Evolutionary conservation across 2,113 vertebrate genomes (phyloP).

Genomic region (Phrynosoma platyrhinos): DNA sequence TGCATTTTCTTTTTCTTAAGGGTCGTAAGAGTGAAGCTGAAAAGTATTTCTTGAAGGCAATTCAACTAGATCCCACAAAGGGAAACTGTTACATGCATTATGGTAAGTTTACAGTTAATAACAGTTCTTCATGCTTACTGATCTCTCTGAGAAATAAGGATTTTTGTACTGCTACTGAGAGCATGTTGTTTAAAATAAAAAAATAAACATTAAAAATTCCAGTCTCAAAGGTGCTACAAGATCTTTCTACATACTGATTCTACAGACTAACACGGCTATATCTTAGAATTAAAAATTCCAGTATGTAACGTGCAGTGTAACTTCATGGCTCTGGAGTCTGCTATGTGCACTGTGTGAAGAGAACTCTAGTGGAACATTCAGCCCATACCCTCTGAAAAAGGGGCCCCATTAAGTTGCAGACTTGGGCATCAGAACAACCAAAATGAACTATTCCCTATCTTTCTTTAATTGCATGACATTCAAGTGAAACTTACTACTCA

Average conservation of each 20-base stretch:
- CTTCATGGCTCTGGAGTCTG: background rate
- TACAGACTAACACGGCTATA: no score
- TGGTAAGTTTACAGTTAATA: conserved; percentile 80
- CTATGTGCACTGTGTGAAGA: background rate
- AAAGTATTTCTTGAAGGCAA: conserved; percentile 94
- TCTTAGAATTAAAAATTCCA: no score
- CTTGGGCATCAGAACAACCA: background rate
- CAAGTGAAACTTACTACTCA: conserved; percentile 27
- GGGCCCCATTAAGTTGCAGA: background rate
- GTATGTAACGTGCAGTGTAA: conserved; percentile 34
- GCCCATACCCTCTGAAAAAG: background rate
- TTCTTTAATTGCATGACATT: conserved; percentile 2
- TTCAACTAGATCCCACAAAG: conserved; percentile 95
- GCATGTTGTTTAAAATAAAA: conserved; percentile 39
- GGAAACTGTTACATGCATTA: conserved; percentile 99
- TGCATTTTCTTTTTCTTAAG: conserved; percentile 77
- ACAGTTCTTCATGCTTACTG: conserved; percentile 43
- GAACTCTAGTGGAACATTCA: background rate
- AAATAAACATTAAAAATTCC: conserved; percentile 11
- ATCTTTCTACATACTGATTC: no score
- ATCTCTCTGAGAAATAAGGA: conserved; percentile 52
- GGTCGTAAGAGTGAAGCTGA: conserved; percentile 95
- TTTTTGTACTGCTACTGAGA: conserved; percentile 45
- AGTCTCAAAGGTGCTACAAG: no score
- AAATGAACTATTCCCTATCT: background rate